Evolutionary conservation across 2,888 invertebrate genomes (phyloP).

Genomic region (Drosophila testacea): DNA sequence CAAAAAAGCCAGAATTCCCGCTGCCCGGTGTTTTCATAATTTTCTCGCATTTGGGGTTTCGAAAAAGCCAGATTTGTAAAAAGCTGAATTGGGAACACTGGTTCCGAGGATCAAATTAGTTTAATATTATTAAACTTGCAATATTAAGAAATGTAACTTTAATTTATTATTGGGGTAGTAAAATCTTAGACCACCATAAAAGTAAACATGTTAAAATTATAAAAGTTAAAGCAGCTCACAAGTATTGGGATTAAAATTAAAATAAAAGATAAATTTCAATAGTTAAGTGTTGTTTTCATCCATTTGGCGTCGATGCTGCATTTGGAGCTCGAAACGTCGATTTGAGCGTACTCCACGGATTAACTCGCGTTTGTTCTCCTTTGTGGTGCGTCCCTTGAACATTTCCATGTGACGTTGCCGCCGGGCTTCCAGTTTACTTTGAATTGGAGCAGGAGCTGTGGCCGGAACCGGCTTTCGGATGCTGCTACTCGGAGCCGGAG

Average conservation of each 20-base stretch:
- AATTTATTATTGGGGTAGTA: background rate
- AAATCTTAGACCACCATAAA: background rate
- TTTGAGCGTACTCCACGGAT: constrained; percentile 90
- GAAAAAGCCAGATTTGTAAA: no score
- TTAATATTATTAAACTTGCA: background rate
- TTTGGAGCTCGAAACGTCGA: constrained; percentile 90
- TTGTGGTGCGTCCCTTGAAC: constrained; percentile 76
- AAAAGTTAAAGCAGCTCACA: constrained; percentile 9
- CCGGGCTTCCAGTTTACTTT: constrained; percentile 70
- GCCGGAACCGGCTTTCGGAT: background rate
- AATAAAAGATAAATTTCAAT: constrained; percentile 1
- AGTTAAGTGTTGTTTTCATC: constrained; percentile 29
- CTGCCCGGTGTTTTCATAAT: no score
- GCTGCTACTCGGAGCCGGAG: background rate
- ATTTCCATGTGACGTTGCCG: constrained; percentile 81
- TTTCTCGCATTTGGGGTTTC: no score
- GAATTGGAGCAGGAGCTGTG: background rate
- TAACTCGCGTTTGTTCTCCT: constrained; percentile 48
- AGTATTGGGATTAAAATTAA: background rate
- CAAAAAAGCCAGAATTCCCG: no score
- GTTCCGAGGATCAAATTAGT: no score
- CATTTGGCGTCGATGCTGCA: constrained; percentile 87
- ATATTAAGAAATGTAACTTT: background rate
- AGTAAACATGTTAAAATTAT: constrained; percentile 7
- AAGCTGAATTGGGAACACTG: no score